Conservation (phyloP, 2,888 invertebrate genomes). For the Tupiocoris notatus region DNA sequence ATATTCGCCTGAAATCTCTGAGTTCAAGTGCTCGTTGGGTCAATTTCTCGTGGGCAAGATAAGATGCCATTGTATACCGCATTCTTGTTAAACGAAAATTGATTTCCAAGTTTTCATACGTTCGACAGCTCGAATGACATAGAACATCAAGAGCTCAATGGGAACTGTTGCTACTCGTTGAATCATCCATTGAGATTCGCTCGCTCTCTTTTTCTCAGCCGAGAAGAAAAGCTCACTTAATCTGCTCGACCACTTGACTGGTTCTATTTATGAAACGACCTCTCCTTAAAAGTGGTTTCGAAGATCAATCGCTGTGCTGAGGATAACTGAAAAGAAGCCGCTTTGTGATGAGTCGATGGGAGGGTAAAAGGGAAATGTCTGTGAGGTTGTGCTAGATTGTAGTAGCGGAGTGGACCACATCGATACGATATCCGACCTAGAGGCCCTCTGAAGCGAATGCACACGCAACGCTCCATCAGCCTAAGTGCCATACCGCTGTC, state of each 20-base stretch:
- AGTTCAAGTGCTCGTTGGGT: no score
- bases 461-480: conserved; percentile 24
- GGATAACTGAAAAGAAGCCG: conserved; percentile 13
- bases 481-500: conserved; percentile 2
- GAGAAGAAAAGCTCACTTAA: conserved; percentile 12
- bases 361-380: background rate
- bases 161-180: background rate
- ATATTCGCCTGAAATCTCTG: no score
- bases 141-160: no score
- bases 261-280: conserved; percentile 19
- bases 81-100: no score
- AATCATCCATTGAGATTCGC: background rate
- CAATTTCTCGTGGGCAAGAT: no score
- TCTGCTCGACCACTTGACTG: conserved; percentile 3
- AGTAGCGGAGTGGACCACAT: background rate
- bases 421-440: conserved; percentile 14
- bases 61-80: no score
- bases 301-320: conserved; percentile 11
- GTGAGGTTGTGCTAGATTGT: background rate
- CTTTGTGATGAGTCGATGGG: background rate
- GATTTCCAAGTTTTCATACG: no score
- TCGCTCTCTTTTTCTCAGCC: background rate
- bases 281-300: conserved; percentile 11
- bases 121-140: no score
- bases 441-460: conserved; percentile 8